phyloP scores from a whole-genome alignment of 2,888 invertebrate species.

The Cryptus armator region DNA sequence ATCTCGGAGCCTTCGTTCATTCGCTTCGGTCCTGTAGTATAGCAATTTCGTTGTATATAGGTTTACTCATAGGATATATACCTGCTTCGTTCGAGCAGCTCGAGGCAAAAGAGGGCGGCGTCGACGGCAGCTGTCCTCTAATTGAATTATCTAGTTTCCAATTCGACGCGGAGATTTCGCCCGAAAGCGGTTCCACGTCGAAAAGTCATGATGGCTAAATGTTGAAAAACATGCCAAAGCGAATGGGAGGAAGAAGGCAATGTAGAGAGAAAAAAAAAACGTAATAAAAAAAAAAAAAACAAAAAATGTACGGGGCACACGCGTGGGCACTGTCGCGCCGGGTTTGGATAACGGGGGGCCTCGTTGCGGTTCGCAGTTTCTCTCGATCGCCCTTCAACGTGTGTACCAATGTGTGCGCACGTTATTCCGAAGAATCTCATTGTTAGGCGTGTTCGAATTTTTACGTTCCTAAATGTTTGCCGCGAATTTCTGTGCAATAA shows the following conservation, averaged over 20 bases:
- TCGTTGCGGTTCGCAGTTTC: background rate
- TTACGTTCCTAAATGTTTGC: constrained; percentile 66
- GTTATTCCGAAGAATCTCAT: constrained; percentile 74
- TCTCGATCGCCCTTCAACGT: background rate
- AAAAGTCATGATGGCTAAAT: constrained; percentile 85
- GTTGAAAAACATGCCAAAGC: constrained; percentile 84
- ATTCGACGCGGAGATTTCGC: constrained; percentile 84
- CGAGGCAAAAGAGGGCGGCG: constrained; percentile 41
- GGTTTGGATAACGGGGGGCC: constrained; percentile 28
- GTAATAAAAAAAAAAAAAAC: constrained; percentile 44
- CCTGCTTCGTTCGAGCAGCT: constrained; percentile 48
- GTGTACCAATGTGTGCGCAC: constrained; percentile 4
- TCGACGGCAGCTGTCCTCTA: constrained; percentile 82
- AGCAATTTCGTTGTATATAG: constrained; percentile 1
- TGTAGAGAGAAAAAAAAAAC: constrained; percentile 16
- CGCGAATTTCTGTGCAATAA: constrained; percentile 13
- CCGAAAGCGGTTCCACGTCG: constrained; percentile 79
- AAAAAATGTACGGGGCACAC: constrained; percentile 32
- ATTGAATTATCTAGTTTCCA: constrained; percentile 85
- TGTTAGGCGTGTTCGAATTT: constrained; percentile 76
- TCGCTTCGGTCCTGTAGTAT: background rate
- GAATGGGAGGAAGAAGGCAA: constrained; percentile 50
- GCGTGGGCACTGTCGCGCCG: constrained; percentile 32
- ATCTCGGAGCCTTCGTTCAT: constrained; percentile 15
- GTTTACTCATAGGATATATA: constrained; percentile 45